Evolutionary conservation across 2,797 vertebrate genomes (phyloP).

Genomic region (Enoplosus armatus): DNA sequence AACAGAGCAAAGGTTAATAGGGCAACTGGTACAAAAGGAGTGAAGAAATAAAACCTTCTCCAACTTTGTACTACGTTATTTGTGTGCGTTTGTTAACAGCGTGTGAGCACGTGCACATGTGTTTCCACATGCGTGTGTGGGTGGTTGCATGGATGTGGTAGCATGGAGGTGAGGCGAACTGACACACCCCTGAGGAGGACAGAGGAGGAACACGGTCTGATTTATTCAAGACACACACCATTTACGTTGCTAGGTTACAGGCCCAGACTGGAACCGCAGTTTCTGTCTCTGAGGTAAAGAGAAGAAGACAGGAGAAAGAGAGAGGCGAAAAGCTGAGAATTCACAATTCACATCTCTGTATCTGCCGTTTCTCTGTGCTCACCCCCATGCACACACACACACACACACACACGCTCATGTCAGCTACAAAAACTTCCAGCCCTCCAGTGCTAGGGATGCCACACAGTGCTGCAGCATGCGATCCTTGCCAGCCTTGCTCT

Average conservation of each 20-base stretch:
- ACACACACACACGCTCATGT: slow-evolving; percentile 17
- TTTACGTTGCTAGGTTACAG: slow-evolving; percentile 82
- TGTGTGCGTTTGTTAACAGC: not conserved
- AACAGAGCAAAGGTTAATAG: slow-evolving; percentile 18
- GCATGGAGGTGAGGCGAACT: slow-evolving; percentile 53
- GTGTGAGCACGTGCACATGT: slow-evolving; percentile 19
- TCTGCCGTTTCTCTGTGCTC: slow-evolving; percentile 3
- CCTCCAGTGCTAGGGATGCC: slow-evolving; percentile 38
- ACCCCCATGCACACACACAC: not conserved
- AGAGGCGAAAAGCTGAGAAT: slow-evolving; percentile 47
- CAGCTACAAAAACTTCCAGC: slow-evolving; percentile 48
- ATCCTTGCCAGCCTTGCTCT: slow-evolving; percentile 37
- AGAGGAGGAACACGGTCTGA: slow-evolving; percentile 57
- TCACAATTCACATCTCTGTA: slow-evolving; percentile 44
- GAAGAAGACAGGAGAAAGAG: slow-evolving; percentile 26
- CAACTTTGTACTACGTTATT: not conserved
- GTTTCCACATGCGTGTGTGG: slow-evolving; percentile 25
- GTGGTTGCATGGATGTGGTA: slow-evolving; percentile 31
- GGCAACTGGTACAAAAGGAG: slow-evolving; percentile 11
- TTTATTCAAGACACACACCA: slow-evolving; percentile 75
- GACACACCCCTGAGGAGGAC: slow-evolving; percentile 59
- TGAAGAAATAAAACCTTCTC: slow-evolving; percentile 24
- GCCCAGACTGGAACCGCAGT: slow-evolving; percentile 62
- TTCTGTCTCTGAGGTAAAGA: slow-evolving; percentile 62
- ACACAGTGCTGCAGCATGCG: slow-evolving; percentile 34